Evolutionary conservation across 2,888 invertebrate genomes (phyloP), one percentile per base, ranked within the genome.

Genomic region (Cryptocheilus praepositus): DNA sequence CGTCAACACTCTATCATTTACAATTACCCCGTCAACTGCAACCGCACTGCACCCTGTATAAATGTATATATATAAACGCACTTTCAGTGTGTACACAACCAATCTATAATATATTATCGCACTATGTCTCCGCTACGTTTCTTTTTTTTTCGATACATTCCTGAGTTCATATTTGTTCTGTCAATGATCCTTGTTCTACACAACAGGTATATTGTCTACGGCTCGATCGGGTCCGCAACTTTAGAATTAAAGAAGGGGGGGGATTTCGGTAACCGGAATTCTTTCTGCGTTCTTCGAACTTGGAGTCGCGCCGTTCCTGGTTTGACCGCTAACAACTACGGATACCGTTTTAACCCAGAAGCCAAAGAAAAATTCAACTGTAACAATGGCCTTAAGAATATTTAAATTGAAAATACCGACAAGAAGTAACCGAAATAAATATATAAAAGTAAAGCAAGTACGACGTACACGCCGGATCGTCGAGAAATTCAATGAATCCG

Each of bases 91-190:
- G n/a, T n/a, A n/a, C n/a, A 43, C 44, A 46, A 66, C 54, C 51
- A 68, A 73, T 71, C 65, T 70, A 68, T 56, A 28, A 61, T 45
- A 57, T 71, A 68, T 73, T 60, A 60, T 19, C 55, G 36, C 36
- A 18, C 36, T 44, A 43, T 56, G 28, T 43, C 16, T 16, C 49
- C 16, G 18, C 36, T 36, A 36, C 36, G 36, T 36, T 25, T 66
- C 59, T 56, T 19, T 64, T 25, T 55, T 58, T 62, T 22, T 64
- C 54, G 28, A 67, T 59, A 65, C 61, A 43, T 75, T 73, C 80
- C 77, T 79, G 80, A 77, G 80, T 71, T 68, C 74, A 77, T 70
- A 73, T 77, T 69, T 69, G 63, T 71, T 74, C 52, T 72, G 67
- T 70, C 49, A 36, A 36, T 49, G 19, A 11, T 13, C 43, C 46